phyloP scores from a whole-genome alignment of 2,113 vertebrate species.

The Callipepla californica region DNA sequence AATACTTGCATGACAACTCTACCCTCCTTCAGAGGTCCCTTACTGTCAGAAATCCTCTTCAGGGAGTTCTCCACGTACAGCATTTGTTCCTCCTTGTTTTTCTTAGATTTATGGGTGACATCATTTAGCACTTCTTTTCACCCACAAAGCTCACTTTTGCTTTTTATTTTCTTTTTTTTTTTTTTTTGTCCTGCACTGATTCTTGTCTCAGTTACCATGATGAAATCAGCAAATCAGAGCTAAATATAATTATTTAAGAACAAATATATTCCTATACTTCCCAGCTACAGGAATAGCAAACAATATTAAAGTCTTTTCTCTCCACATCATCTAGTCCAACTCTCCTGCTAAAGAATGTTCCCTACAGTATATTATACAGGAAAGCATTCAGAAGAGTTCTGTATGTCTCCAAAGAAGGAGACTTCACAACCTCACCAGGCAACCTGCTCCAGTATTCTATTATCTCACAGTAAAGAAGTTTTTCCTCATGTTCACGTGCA shows the following conservation, averaged over 20 bases:
- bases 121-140: background rate
- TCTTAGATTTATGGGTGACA: background rate
- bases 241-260: background rate
- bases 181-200: background rate
- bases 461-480: too few species aligned
- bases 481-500: too few species aligned
- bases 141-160: background rate
- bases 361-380: too few species aligned
- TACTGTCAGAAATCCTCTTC: background rate
- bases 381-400: too few species aligned
- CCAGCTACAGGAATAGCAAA: background rate
- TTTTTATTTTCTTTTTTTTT: background rate
- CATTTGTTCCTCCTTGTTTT: background rate
- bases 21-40: background rate
- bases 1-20: slow-evolving; percentile 24
- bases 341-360: too few species aligned
- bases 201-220: background rate
- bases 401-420: too few species aligned
- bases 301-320: background rate
- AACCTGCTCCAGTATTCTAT: too few species aligned
- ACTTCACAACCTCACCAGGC: too few species aligned
- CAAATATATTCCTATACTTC: background rate
- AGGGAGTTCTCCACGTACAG: fast-evolving
- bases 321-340: background rate
- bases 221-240: background rate